Conservation (phyloP, 2,113 vertebrate species). For the Prunella himalayana region DNA sequence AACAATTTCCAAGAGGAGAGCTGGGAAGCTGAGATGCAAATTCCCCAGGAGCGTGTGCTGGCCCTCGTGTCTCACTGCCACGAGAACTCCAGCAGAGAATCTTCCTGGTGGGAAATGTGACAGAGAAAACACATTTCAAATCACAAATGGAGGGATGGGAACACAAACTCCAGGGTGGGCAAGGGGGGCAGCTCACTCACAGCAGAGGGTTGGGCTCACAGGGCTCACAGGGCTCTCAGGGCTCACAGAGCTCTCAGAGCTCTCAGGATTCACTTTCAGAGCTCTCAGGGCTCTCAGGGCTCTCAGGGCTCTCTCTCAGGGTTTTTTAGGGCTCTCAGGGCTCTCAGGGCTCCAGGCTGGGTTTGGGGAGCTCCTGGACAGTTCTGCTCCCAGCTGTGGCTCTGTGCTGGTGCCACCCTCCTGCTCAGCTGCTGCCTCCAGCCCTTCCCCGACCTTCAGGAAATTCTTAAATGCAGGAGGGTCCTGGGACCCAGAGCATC, state of each 20-base stretch:
- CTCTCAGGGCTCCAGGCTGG: not conserved
- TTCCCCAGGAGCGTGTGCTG: rapidly evolving
- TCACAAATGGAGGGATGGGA: rapidly evolving
- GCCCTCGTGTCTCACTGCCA: rapidly evolving
- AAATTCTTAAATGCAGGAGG: rapidly evolving
- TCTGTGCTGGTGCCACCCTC: not conserved
- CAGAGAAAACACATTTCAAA: not conserved
- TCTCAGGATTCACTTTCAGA: no score
- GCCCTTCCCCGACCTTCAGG: rapidly evolving
- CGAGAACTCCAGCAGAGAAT: rapidly evolving
- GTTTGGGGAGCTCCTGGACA: rapidly evolving
- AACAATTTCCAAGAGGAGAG: not conserved
- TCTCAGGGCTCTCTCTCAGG: no score
- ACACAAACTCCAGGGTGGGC: rapidly evolving
- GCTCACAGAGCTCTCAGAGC: no score
- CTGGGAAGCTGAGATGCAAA: not conserved
- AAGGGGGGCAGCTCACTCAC: rapidly evolving
- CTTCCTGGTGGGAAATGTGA: rapidly evolving
- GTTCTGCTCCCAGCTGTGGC: not conserved
- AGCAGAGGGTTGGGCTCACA: not conserved
- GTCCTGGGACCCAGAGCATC: no score
- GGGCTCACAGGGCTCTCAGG: no score
- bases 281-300: no score
- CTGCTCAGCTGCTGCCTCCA: rapidly evolving
- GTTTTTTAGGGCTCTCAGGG: no score